These are phyloP conservation scores for Tiliacea aurago DNA, from an alignment of 2,888 invertebrate species.

Conservation along the genomic window DNA sequence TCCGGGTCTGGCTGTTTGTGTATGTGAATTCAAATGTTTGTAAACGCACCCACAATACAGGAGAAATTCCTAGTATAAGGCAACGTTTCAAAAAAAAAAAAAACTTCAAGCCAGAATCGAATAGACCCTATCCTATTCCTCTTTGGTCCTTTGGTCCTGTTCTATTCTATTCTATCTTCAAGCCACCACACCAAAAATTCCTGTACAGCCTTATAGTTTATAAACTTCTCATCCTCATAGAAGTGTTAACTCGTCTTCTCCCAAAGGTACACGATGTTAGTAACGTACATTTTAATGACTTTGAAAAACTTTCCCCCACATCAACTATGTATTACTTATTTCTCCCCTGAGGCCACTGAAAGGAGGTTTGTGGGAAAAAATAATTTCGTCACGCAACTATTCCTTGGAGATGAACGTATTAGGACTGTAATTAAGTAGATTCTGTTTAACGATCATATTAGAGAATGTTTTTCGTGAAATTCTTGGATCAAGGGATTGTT, in stretches of 20 bases:
- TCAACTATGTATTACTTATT: conserved; percentile 44
- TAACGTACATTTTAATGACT: conserved; percentile 43
- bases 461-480: not conserved
- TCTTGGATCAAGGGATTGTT: no score
- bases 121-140: no score
- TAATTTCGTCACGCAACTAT: conserved; percentile 8
- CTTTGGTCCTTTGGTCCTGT: no score
- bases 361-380: conserved; percentile 34
- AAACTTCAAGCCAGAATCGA: no score
- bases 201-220: not conserved
- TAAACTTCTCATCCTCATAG: conserved; percentile 5
- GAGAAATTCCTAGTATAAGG: no score
- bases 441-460: not conserved
- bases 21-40: no score
- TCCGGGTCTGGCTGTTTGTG: no score
- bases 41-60: no score
- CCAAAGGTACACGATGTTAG: conserved; percentile 15
- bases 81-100: no score
- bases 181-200: not conserved
- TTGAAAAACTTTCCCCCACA: conserved; percentile 45
- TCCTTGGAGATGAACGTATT: conserved; percentile 11
- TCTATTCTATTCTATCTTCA: no score
- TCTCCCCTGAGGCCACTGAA: conserved; percentile 12
- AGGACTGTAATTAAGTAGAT: not conserved
- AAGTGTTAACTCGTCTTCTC: conserved; percentile 31